phyloP scores from a whole-genome alignment of 2,113 vertebrate genomes.

The Pomatostomus ruficeps region DNA sequence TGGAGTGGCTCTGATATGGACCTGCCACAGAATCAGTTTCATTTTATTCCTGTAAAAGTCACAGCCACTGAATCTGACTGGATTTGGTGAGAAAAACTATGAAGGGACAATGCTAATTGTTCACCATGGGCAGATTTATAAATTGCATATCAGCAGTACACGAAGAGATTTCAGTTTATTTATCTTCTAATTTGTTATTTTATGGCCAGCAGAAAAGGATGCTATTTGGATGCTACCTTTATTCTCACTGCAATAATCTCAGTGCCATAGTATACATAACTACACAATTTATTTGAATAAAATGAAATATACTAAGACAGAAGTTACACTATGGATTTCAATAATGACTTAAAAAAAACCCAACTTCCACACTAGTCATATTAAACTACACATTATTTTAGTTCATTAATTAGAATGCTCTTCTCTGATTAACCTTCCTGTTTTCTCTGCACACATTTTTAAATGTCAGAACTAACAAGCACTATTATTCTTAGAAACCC shows the following conservation, averaged over 20 bases:
- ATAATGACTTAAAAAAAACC: not conserved
- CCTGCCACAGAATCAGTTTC: not conserved
- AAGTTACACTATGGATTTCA: not conserved
- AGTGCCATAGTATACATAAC: not conserved
- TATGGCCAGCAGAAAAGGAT: not conserved
- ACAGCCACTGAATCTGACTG: not conserved
- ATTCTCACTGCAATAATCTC: not conserved
- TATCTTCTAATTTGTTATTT: not conserved
- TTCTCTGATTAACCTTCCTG: constrained; percentile 18
- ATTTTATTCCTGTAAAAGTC: not conserved
- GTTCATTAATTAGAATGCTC: constrained; percentile 31
- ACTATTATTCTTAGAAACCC: not conserved
- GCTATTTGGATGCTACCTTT: not conserved
- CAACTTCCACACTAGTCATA: not conserved
- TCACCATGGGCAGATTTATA: not conserved
- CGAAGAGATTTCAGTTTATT: not conserved
- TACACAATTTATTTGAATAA: not conserved
- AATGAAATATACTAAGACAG: not conserved
- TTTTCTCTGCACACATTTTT: not conserved
- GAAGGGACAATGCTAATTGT: not conserved
- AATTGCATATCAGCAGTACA: not conserved
- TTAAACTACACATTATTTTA: not conserved
- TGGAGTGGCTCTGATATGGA: not conserved
- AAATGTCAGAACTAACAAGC: constrained; percentile 27
- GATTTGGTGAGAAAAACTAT: not conserved